These are phyloP conservation scores for Dolichomitus sp. DNA, from an alignment of 2,888 invertebrate species.

Conservation along the genomic window DNA sequence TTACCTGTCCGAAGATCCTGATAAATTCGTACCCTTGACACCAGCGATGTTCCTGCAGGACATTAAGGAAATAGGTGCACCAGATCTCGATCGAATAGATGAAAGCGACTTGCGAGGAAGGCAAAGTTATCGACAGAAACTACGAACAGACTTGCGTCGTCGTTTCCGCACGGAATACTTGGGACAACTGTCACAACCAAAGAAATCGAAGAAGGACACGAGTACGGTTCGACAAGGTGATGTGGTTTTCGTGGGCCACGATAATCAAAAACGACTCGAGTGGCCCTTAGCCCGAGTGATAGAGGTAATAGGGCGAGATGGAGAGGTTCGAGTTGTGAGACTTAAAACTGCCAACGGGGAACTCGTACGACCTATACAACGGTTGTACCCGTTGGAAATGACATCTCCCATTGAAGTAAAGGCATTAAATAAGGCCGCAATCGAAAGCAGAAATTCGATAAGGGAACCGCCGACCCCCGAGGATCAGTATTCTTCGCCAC, in stretches of 20 bases:
- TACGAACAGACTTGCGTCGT: slow-evolving; percentile 45
- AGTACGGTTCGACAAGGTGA: slow-evolving; percentile 38
- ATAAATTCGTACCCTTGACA: slow-evolving; percentile 68
- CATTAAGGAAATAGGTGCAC: slow-evolving; percentile 43
- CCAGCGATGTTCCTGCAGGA: slow-evolving; percentile 68
- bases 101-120: slow-evolving; percentile 10
- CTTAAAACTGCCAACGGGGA: slow-evolving; percentile 45
- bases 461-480: neutral
- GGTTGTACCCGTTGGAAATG: slow-evolving; percentile 50
- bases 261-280: slow-evolving; percentile 49
- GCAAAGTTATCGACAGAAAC: slow-evolving; percentile 27
- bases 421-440: neutral
- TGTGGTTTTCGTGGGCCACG: slow-evolving; percentile 50
- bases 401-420: slow-evolving; percentile 2
- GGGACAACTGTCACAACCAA: slow-evolving; percentile 23
- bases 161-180: slow-evolving; percentile 67
- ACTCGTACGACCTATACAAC: slow-evolving; percentile 52
- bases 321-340: slow-evolving; percentile 45
- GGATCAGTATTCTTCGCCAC: neutral
- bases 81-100: slow-evolving; percentile 57
- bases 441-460: neutral
- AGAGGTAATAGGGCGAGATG: slow-evolving; percentile 46
- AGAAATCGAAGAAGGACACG: neutral
- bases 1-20: slow-evolving; percentile 66
- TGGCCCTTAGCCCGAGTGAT: slow-evolving; percentile 58